phyloP scores from a whole-genome alignment of 2,797 vertebrate species.

The Acomys russatus region DNA sequence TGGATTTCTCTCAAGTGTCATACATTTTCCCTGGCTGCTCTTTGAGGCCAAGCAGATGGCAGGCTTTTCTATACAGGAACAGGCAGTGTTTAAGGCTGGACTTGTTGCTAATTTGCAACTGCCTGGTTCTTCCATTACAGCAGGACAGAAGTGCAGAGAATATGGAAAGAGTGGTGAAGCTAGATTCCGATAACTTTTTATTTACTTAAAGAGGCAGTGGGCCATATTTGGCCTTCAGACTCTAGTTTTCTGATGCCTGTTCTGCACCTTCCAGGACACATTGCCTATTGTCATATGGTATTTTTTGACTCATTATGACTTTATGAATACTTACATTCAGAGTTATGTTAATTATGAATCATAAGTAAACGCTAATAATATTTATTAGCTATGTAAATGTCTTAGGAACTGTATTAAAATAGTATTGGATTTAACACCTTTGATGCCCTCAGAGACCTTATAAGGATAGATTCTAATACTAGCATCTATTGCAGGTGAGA shows the following conservation, averaged over 20 bases:
- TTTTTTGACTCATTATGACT: not conserved
- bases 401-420: not conserved
- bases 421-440: not conserved
- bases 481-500: not conserved
- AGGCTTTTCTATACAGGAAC: not conserved
- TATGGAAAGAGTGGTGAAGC: not conserved
- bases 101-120: not conserved
- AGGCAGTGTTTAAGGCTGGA: not conserved
- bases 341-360: not conserved
- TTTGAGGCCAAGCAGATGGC: not conserved
- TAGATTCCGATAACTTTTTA: not conserved
- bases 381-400: not conserved
- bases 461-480: not conserved
- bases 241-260: not conserved
- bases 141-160: not conserved
- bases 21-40: not conserved
- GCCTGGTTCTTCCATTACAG: not conserved
- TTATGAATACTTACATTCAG: not conserved
- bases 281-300: not conserved
- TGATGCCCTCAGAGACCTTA: not conserved
- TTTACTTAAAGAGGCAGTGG: not conserved
- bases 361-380: slow-evolving; percentile 33
- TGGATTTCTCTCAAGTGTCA: not conserved
- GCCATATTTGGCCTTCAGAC: not conserved
- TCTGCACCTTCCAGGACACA: not conserved